phyloP scores from a whole-genome alignment of 2,113 vertebrate species.

The Phrynosoma platyrhinos region DNA sequence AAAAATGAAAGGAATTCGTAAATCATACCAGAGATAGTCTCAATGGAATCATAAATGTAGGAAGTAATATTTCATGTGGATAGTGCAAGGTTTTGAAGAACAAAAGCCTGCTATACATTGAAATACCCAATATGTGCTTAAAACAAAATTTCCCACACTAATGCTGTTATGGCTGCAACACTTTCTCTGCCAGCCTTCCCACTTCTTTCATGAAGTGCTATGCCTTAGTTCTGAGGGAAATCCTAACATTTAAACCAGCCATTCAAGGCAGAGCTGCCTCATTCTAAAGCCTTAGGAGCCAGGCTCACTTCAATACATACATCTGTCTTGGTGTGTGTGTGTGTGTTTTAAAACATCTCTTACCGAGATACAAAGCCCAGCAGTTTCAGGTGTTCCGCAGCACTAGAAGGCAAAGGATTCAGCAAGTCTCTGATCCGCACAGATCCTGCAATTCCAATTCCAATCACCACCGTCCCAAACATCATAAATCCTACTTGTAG shows the following conservation, averaged over 20 bases:
- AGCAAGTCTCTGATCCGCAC: slow-evolving; percentile 88
- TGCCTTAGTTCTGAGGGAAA: not conserved
- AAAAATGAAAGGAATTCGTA: not conserved
- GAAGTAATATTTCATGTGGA: not conserved
- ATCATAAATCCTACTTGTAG: slow-evolving; percentile 75
- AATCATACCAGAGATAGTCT: not conserved
- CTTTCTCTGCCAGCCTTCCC: not conserved
- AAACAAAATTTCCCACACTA: not conserved
- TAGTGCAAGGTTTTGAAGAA: not conserved
- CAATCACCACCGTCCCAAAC: slow-evolving; percentile 91
- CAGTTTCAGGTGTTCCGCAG: slow-evolving; percentile 83
- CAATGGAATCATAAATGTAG: not conserved
- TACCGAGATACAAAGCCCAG: slow-evolving; percentile 92
- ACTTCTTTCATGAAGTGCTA: not conserved
- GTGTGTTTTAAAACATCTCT: slow-evolving; percentile 38
- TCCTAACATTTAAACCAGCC: not conserved
- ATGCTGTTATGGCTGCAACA: not conserved
- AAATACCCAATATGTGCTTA: not conserved
- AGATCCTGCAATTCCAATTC: slow-evolving; percentile 87
- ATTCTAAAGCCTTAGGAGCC: not conserved
- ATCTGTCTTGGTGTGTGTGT: not conserved
- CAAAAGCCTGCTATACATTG: not conserved
- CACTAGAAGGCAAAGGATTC: slow-evolving; percentile 77
- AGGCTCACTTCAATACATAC: not conserved
- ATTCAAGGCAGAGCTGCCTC: not conserved